Base-by-base conservation (phyloP, 2,888 invertebrate genomes). In the Eulithis testata region DNA sequence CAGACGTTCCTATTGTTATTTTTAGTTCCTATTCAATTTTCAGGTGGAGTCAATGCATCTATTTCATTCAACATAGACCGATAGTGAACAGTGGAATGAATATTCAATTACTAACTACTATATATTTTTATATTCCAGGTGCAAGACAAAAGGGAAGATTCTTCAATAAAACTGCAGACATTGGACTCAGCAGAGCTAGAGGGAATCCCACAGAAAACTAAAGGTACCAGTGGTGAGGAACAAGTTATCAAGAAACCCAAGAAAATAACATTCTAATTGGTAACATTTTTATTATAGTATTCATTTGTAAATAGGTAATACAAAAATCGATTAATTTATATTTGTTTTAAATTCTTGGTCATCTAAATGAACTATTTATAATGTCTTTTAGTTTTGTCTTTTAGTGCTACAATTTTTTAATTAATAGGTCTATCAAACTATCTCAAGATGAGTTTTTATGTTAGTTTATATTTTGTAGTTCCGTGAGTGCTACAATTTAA, bases 141-240 rank as follows among this genome's bases (percentile, higher is more conserved):
- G 3, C 82, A 85, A 66, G 87, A 89, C 45, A 82, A 89, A 72
- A 91, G 89, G 73, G 92, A 91, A 76, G 90, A 87, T 54, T 83
- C 89, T 5, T 82, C 88, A 63, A 84, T 94, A 44, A 93, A 93
- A 72, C 77, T 94, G 14, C 87, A 87, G 27, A 91, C 91, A 45
- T 73, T 94, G 58, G 85, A 88, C 53, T 79, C 78, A 59, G 71
- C 79, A 40, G 87, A 88, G 43, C 84, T 94, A 65, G 94, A 94
- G 84, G 93, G 86, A 54, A 88, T 94, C 51, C 86, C 76, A 12
- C 76, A 81, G 21, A 79, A 85, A 63, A 69, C 62, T 11, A 78
- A 76, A 62, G 68, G 71, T 8, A 65, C 71, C 31, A 21, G 21
- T 21, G 37, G 68, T 54, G 72, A 76, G 11, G 80, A 79, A 49